A percentile compares a stretch with the other conserved stretches of the same genome.
Evolutionary conservation across 2,113 vertebrate genomes (phyloP).

Genomic region (Clarias batrachus): DNA sequence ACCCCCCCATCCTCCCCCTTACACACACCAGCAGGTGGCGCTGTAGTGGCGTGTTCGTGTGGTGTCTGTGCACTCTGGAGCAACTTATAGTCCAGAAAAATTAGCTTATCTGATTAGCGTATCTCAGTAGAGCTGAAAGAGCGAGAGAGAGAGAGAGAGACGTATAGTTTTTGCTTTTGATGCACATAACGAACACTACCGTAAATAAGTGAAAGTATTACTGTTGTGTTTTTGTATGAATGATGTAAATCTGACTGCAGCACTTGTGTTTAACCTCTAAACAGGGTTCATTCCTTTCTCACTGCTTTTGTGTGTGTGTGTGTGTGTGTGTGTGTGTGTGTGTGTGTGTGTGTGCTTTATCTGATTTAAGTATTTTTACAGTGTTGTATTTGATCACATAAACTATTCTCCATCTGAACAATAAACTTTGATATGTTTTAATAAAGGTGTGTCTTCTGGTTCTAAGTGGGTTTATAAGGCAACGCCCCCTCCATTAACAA

Average conservation of each 20-base stretch:
- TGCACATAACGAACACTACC: not conserved
- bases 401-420: conserved; percentile 29
- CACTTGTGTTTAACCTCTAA: not conserved
- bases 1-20: not conserved
- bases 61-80: not conserved
- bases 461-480: not conserved
- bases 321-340: conserved; percentile 10
- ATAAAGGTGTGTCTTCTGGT: conserved; percentile 16
- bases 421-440: conserved; percentile 45
- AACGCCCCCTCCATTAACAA: too few species aligned
- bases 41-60: not conserved
- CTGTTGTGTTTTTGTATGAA: not conserved
- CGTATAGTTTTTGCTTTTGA: not conserved
- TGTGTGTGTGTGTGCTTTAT: conserved; percentile 18
- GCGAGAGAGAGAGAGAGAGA: not conserved
- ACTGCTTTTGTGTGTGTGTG: conserved; percentile 23
- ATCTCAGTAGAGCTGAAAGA: not conserved
- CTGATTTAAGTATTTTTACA: conserved; percentile 35
- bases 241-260: not conserved
- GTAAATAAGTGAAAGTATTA: not conserved
- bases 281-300: conserved; percentile 15
- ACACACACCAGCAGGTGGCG: conserved; percentile 19
- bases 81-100: not conserved
- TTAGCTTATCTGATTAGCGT: not conserved
- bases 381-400: conserved; percentile 32